These are phyloP conservation scores for Drosophila lutescens DNA, from an alignment of 2,888 invertebrate genomes.

Conservation along the genomic window DNA sequence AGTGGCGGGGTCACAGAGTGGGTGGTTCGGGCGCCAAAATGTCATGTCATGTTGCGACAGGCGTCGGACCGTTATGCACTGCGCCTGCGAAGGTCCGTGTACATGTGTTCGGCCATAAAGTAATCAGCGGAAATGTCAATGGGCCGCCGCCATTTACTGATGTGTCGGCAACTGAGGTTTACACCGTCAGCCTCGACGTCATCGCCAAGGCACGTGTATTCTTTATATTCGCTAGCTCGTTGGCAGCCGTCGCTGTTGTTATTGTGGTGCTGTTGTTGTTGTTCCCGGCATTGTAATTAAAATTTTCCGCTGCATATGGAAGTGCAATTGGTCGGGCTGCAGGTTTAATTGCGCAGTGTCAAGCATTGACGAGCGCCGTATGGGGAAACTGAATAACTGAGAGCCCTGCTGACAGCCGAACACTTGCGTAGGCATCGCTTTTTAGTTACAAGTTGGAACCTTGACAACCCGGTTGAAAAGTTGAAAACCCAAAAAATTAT, in stretches of 20 bases:
- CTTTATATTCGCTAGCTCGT: slow-evolving; percentile 24
- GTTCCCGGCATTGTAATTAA: slow-evolving; percentile 67
- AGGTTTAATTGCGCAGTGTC: slow-evolving; percentile 63
- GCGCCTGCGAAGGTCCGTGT: slow-evolving; percentile 14
- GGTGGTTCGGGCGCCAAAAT: slow-evolving; percentile 54
- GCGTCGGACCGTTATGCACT: slow-evolving; percentile 57
- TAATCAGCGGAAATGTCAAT: slow-evolving; percentile 81
- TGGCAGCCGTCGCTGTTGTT: slow-evolving; percentile 16
- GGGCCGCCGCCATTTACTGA: slow-evolving; percentile 78
- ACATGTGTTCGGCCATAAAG: slow-evolving; percentile 67
- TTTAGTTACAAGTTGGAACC: slow-evolving; percentile 15
- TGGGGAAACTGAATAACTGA: slow-evolving; percentile 13
- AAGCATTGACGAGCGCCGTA: slow-evolving; percentile 60
- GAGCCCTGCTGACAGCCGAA: neutral
- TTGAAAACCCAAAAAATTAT: slow-evolving; percentile 21
- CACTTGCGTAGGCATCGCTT: neutral
- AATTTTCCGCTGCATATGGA: slow-evolving; percentile 69
- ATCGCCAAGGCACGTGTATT: slow-evolving; percentile 40
- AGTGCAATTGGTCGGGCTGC: slow-evolving; percentile 52
- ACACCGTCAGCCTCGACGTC: slow-evolving; percentile 47
- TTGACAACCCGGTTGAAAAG: slow-evolving; percentile 16
- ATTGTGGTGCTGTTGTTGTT: slow-evolving; percentile 47
- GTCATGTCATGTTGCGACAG: slow-evolving; percentile 73
- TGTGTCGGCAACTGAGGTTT: slow-evolving; percentile 77
- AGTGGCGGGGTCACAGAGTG: too few species aligned